Base-by-base conservation (phyloP, 2,888 invertebrate species). In the Lingula anatina region DNA sequence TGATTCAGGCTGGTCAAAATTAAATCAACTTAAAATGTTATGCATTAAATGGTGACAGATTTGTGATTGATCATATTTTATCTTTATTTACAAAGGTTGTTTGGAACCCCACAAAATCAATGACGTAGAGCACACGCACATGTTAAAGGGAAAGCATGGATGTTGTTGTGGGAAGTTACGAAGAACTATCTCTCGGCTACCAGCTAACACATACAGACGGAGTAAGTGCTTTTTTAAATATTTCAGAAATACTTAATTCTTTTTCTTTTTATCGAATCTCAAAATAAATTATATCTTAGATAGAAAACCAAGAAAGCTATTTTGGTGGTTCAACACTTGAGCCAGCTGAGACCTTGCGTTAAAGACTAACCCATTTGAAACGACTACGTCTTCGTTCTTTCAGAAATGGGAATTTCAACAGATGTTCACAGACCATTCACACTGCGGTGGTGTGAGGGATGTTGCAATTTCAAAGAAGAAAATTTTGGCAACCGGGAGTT, bases 351-450 rank as follows among this genome's bases (percentile, higher is more conserved):
- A 12, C 12, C 44, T n/a, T n/a, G n/a, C n/a, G n/a, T n/a, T n/a
- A n/a, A n/a, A n/a, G n/a, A n/a, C n/a, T n/a, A n/a, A n/a, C n/a
- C n/a, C n/a, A n/a, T n/a, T n/a, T n/a, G n/a, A n/a, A n/a, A n/a
- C n/a, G n/a, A n/a, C n/a, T n/a, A n/a, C n/a, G n/a, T n/a, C n/a
- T n/a, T n/a, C n/a, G n/a, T 60, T 51, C 56, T 68, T 69, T 48
- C 63, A 85, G 84, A 72, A 77, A 47, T 81, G 78, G 49, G 82
- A 81, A 67, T 73, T 90, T 40, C 82, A 83, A 49, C 87, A 87
- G 70, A 89, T 86, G 41, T 94, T 96, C 77, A 90, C 92, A 0
- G 88, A 89, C 47, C 90, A 90, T 70, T 87, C 89, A 23, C 95
- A 95, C 71, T 83, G 84, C 53, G 85, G 87, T 20, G 87, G 90